These are phyloP conservation scores for Pararge aegeria DNA, from an alignment of 1,140 invertebrate species.

Conservation along the genomic window DNA sequence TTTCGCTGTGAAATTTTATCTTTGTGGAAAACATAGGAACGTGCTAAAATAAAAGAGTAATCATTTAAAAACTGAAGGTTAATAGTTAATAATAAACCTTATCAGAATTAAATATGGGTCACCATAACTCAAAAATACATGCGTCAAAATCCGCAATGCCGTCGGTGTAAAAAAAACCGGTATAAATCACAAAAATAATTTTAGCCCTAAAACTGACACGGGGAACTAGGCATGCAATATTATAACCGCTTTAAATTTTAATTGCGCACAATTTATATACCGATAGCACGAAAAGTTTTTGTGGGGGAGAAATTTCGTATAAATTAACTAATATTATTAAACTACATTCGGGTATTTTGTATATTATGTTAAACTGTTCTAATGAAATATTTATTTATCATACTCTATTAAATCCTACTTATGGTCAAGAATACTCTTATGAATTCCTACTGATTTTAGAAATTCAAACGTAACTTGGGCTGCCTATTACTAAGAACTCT, in stretches of 20 bases:
- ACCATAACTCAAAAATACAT: slow-evolving; percentile 18
- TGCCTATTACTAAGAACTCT: too few relatives aligned
- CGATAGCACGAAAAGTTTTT: slow-evolving; percentile 26
- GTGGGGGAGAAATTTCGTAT: neutral
- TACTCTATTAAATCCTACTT: too few relatives aligned
- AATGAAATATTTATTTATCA: too few relatives aligned
- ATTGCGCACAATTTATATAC: slow-evolving; percentile 26
- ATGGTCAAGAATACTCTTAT: too few relatives aligned
- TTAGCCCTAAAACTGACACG: slow-evolving; percentile 39
- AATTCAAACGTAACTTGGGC: too few relatives aligned
- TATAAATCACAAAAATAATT: slow-evolving; percentile 39
- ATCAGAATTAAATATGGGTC: slow-evolving; percentile 16
- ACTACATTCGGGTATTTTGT: too few relatives aligned
- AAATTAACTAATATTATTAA: neutral
- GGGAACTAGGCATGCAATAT: slow-evolving; percentile 34
- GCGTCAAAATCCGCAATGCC: slow-evolving; percentile 28
- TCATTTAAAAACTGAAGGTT: neutral
- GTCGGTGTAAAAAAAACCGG: slow-evolving; percentile 12
- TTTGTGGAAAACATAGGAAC: too few relatives aligned
- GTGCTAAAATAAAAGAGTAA: neutral
- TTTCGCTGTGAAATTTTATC: too few relatives aligned
- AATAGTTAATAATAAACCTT: slow-evolving; percentile 8
- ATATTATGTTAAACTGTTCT: too few relatives aligned
- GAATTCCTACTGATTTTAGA: too few relatives aligned
- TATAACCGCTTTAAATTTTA: slow-evolving; percentile 29